A percentile compares a stretch with the other conserved stretches of the same genome.
Conservation (phyloP, 2,797 vertebrate species). For the Poeciliopsis gracilis region DNA sequence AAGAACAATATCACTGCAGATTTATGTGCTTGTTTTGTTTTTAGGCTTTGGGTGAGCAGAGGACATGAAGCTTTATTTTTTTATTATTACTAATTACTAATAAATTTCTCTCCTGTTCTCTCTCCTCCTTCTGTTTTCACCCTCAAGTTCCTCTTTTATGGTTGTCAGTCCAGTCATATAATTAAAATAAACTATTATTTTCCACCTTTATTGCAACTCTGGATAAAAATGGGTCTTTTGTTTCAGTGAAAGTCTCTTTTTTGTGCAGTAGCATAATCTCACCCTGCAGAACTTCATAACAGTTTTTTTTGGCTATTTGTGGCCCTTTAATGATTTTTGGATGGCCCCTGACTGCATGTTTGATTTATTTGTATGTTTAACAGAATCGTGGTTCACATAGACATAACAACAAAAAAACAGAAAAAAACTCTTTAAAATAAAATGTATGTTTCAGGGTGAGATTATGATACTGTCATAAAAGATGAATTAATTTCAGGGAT, state of each 20-base stretch:
- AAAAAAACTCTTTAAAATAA: too few relatives aligned
- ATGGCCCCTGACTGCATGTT: neutral
- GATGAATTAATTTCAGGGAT: neutral
- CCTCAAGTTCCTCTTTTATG: conserved; percentile 1
- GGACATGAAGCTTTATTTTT: conserved; percentile 1
- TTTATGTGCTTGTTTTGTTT: neutral
- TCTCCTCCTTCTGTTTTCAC: conserved; percentile 21
- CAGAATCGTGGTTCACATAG: too few relatives aligned
- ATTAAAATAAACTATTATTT: neutral
- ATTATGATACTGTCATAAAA: neutral
- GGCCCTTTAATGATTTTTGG: neutral
- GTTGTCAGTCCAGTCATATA: conserved; percentile 1
- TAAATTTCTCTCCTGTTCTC: neutral
- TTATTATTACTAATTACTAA: neutral
- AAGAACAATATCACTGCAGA: neutral
- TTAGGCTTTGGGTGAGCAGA: neutral
- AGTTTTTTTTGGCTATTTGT: neutral
- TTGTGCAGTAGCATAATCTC: neutral
- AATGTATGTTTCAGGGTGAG: neutral
- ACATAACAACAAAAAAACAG: too few relatives aligned
- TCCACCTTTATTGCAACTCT: neutral
- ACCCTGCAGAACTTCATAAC: neutral
- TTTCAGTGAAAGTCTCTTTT: neutral
- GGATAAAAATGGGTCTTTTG: neutral
- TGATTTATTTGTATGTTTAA: too few relatives aligned